Evolutionary conservation across 2,888 invertebrate genomes (phyloP).

Genomic region (Masnerella sp.): DNA sequence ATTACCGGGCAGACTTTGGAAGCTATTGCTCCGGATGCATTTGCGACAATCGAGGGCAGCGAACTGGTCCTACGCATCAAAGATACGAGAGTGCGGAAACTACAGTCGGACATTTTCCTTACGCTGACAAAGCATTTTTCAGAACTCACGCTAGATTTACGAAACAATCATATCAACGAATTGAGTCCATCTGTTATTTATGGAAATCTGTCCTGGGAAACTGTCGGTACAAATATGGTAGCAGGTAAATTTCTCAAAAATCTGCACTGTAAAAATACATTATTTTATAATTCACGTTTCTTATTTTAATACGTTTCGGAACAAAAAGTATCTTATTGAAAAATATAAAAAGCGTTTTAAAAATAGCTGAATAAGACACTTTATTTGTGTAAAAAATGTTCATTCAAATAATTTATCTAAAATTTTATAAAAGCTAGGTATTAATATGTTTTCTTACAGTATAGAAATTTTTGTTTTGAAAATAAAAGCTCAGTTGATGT

Average conservation of each 20-base stretch:
- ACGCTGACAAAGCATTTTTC: conserved; percentile 86
- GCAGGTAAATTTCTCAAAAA: conserved; percentile 81
- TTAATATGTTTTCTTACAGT: no score
- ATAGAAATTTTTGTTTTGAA: no score
- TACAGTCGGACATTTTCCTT: conserved; percentile 89
- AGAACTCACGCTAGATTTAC: conserved; percentile 89
- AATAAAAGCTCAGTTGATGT: conserved; percentile 13
- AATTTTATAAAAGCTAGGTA: no score
- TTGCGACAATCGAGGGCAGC: conserved; percentile 85
- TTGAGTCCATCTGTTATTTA: conserved; percentile 92
- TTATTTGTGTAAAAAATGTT: no score
- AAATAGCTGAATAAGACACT: no score
- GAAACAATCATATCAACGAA: conserved; percentile 89
- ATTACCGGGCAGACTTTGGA: conserved; percentile 87
- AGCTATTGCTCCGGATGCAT: conserved; percentile 87
- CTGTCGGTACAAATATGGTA: conserved; percentile 90
- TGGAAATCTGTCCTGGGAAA: conserved; percentile 92
- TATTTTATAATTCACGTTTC: not conserved
- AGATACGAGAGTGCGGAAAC: conserved; percentile 86
- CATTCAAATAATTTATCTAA: no score
- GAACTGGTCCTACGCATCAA: conserved; percentile 88
- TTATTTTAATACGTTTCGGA: no score
- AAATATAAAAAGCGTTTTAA: no score
- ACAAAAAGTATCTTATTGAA: no score
- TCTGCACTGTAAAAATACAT: no score